A percentile compares a stretch with the other conserved stretches of the same genome.
Evolutionary conservation across 1,140 invertebrate species (phyloP).

Genomic region (Proales similis): DNA sequence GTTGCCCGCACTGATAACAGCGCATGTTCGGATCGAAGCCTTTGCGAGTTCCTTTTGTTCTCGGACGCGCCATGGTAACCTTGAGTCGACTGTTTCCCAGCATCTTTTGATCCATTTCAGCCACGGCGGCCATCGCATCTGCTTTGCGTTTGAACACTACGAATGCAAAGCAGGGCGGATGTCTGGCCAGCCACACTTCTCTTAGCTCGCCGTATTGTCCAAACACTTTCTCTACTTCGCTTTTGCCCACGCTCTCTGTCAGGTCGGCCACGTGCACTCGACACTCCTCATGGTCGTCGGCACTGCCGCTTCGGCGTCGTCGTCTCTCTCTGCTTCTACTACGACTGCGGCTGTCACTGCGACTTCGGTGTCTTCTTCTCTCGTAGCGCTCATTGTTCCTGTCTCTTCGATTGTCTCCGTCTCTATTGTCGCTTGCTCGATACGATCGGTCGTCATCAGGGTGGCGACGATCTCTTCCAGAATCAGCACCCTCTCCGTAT

Average conservation of each 20-base stretch:
- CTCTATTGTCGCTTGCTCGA: too few relatives aligned
- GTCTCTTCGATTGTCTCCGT: too few relatives aligned
- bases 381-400: too few relatives aligned
- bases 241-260: constrained; percentile 39
- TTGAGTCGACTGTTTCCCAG: constrained; percentile 41
- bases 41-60: constrained; percentile 43
- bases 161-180: constrained; percentile 53
- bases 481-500: too few relatives aligned
- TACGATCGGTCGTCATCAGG: too few relatives aligned
- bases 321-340: not conserved
- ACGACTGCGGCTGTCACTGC: not conserved
- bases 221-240: constrained; percentile 46
- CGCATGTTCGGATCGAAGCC: constrained; percentile 45
- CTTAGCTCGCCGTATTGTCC: constrained; percentile 48
- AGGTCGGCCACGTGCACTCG: constrained; percentile 48
- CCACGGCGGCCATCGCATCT: constrained; percentile 48
- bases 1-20: constrained; percentile 51
- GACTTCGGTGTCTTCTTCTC: too few relatives aligned
- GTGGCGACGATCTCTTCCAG: too few relatives aligned
- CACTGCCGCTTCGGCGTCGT: not conserved
- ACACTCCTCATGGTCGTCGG: constrained; percentile 39
- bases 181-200: constrained; percentile 51
- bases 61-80: constrained; percentile 47
- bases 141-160: constrained; percentile 48
- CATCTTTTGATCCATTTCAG: constrained; percentile 46